phyloP scores from a whole-genome alignment of 2,797 vertebrate genomes.

The Epinephelus coioides region DNA sequence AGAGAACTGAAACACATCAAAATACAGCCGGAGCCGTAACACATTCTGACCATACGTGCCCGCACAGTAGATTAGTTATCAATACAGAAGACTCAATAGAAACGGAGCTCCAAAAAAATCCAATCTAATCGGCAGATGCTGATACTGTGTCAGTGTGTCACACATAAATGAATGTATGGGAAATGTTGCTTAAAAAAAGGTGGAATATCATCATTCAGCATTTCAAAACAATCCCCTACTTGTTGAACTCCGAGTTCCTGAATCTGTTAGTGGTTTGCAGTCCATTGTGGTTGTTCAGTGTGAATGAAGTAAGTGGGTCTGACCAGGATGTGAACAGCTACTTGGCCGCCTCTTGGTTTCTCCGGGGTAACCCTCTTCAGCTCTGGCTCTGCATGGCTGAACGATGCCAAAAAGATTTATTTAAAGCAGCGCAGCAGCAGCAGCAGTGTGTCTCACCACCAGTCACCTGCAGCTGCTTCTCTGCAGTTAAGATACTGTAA shows the following conservation, averaged over 20 bases:
- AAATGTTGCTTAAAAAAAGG: neutral
- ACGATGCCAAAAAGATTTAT: slow-evolving; percentile 21
- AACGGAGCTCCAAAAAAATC: no score
- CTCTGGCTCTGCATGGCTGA: slow-evolving; percentile 32
- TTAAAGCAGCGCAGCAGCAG: slow-evolving; percentile 12
- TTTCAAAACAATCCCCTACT: neutral
- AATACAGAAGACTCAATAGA: no score
- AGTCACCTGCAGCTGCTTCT: neutral
- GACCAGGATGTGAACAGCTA: slow-evolving; percentile 51
- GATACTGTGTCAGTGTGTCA: no score
- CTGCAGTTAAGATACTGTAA: neutral
- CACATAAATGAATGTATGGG: no score
- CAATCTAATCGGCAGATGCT: no score
- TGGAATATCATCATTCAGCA: neutral
- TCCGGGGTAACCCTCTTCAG: slow-evolving; percentile 60
- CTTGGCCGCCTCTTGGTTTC: slow-evolving; percentile 57
- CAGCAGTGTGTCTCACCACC: slow-evolving; percentile 1
- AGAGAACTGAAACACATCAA: no score
- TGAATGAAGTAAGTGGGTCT: slow-evolving; percentile 44
- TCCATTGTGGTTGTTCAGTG: slow-evolving; percentile 13
- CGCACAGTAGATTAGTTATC: no score
- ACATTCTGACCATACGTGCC: no score
- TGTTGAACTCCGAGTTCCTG: slow-evolving; percentile 10
- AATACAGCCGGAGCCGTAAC: no score
- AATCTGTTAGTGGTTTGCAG: slow-evolving; percentile 9